These are phyloP conservation scores for Phalera bucephala DNA, from an alignment of 2,888 invertebrate species.

Conservation along the genomic window DNA sequence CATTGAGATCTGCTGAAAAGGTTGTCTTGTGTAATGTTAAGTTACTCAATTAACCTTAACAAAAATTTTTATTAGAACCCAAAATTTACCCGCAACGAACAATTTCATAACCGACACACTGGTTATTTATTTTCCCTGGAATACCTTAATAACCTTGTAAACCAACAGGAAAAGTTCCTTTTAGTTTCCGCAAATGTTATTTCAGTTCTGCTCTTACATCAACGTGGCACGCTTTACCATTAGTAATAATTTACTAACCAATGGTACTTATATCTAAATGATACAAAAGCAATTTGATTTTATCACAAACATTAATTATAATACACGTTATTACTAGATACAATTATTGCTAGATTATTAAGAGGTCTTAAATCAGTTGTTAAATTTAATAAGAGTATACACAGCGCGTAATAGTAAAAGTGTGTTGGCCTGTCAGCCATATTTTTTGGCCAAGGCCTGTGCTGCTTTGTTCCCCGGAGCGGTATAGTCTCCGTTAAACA, in stretches of 20 bases:
- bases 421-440: conserved; percentile 47
- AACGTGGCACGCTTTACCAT: neutral
- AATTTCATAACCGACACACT: too few species aligned
- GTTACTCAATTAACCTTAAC: too few species aligned
- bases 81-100: too few species aligned
- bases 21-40: too few species aligned
- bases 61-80: too few species aligned
- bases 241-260: neutral
- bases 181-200: neutral
- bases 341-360: neutral
- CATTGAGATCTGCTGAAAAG: too few species aligned
- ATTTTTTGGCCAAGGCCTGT: conserved; percentile 66
- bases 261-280: neutral
- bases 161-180: neutral
- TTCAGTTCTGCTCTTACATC: neutral
- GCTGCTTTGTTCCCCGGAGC: conserved; percentile 51
- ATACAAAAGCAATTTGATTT: neutral
- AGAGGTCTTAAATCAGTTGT: neutral
- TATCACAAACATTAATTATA: neutral
- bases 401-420: conserved; percentile 60
- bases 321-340: neutral
- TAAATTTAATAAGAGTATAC: conserved; percentile 24
- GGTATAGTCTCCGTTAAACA: conserved; percentile 32
- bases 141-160: neutral
- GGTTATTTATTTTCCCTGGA: too few species aligned